These are phyloP conservation scores for Patella pellucida DNA, from an alignment of 2,888 invertebrate species.

Conservation along the genomic window DNA sequence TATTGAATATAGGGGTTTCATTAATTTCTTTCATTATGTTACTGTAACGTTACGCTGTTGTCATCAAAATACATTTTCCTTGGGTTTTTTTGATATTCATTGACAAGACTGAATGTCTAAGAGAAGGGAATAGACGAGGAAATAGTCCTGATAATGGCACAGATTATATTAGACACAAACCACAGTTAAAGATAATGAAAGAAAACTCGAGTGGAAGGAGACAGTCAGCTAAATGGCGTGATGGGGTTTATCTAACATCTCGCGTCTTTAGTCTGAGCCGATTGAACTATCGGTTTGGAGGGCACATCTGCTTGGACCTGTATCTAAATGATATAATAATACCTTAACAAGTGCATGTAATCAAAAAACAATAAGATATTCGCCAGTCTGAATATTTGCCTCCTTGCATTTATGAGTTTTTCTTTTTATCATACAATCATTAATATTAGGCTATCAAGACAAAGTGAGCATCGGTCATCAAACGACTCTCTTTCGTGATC, in stretches of 20 bases:
- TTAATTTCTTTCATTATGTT: no score
- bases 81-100: no score
- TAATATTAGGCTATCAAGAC: background rate
- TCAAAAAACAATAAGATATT: conserved; percentile 9
- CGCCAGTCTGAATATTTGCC: conserved; percentile 1
- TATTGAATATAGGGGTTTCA: no score
- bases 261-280: conserved; percentile 1
- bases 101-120: no score
- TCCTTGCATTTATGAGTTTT: conserved; percentile 1
- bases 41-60: no score
- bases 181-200: no score
- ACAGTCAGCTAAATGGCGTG: no score
- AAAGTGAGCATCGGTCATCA: background rate
- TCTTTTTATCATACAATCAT: background rate
- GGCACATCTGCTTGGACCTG: background rate
- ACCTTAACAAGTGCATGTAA: conserved; percentile 8
- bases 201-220: no score
- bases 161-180: no score
- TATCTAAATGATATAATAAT: conserved; percentile 8
- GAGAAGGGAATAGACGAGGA: no score
- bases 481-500: background rate
- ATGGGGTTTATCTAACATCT: conserved; percentile 1
- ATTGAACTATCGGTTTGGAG: background rate
- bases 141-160: no score
- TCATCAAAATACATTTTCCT: no score